Evolutionary conservation across 2,888 invertebrate genomes (phyloP).

Genomic region (Polyploca ridens): DNA sequence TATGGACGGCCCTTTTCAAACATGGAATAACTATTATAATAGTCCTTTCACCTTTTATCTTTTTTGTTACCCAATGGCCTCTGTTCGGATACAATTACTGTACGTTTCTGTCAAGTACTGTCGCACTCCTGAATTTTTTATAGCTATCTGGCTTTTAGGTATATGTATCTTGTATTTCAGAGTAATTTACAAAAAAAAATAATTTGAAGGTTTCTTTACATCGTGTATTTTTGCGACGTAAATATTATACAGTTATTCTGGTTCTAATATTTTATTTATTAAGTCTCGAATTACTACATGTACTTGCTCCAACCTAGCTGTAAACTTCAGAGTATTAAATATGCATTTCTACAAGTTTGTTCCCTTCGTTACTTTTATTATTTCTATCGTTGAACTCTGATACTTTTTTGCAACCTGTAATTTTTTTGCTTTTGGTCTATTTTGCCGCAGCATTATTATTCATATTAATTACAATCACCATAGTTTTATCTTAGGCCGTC

Average conservation of each 20-base stretch:
- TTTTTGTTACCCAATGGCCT: not conserved
- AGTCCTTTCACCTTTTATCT: not conserved
- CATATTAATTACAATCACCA: too few relatives aligned
- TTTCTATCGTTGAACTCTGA: not conserved
- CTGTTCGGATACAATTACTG: not conserved
- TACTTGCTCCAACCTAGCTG: slow-evolving; percentile 27
- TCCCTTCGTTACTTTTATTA: not conserved
- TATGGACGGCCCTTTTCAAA: not conserved
- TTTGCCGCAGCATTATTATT: too few relatives aligned
- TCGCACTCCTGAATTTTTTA: not conserved
- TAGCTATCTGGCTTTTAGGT: not conserved
- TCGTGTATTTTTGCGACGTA: too few relatives aligned
- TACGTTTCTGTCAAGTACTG: not conserved
- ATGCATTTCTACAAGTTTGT: not conserved
- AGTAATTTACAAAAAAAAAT: too few relatives aligned
- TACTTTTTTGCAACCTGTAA: not conserved
- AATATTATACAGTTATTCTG: slow-evolving; percentile 17
- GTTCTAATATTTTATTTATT: slow-evolving; percentile 38
- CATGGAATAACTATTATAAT: not conserved
- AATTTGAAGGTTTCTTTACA: too few relatives aligned
- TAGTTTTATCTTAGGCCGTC: too few relatives aligned
- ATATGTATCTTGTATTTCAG: not conserved
- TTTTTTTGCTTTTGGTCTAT: too few relatives aligned
- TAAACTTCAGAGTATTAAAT: not conserved
- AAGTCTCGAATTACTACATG: slow-evolving; percentile 31